Percentiles rank a stretch among this genome's conserved stretches.
Conservation (phyloP, 1,140 invertebrate genomes). For the Anastrepha ludens region DNA sequence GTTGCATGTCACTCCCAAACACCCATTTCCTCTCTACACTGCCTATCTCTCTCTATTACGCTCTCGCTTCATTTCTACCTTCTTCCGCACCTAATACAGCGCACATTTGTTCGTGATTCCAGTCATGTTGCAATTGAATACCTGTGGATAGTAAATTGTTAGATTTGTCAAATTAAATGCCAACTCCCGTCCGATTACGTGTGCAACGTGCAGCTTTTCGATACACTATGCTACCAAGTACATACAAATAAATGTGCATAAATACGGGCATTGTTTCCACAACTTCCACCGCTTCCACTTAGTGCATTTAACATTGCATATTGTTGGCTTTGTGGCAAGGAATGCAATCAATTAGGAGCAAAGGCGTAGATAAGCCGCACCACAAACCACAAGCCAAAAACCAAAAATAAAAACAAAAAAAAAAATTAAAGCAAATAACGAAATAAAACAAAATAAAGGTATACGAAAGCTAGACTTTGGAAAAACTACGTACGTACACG, state of each 20-base stretch:
- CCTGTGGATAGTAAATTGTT: constrained; percentile 53
- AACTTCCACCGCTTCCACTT: constrained; percentile 31
- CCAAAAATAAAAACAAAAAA: neutral
- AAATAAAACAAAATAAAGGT: neutral
- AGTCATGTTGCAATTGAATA: constrained; percentile 33
- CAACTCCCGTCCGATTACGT: constrained; percentile 49
- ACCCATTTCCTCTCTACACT: neutral
- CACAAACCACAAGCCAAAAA: neutral
- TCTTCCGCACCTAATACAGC: neutral
- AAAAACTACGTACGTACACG: neutral
- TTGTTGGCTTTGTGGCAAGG: constrained; percentile 50
- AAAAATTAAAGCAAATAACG: neutral
- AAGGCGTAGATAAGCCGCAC: constrained; percentile 11
- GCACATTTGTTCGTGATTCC: constrained; percentile 18
- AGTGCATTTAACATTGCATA: constrained; percentile 11
- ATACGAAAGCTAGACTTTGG: neutral
- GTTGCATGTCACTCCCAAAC: constrained; percentile 6
- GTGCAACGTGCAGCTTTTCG: constrained; percentile 34
- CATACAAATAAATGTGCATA: neutral
- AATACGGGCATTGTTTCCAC: neutral
- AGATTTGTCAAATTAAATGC: constrained; percentile 54
- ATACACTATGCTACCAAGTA: constrained; percentile 8
- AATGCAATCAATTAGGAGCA: constrained; percentile 44
- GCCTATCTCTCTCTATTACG: neutral
- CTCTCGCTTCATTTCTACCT: neutral